Conservation (phyloP, 2,113 vertebrate genomes). For the Trochalopteron elliotii region DNA sequence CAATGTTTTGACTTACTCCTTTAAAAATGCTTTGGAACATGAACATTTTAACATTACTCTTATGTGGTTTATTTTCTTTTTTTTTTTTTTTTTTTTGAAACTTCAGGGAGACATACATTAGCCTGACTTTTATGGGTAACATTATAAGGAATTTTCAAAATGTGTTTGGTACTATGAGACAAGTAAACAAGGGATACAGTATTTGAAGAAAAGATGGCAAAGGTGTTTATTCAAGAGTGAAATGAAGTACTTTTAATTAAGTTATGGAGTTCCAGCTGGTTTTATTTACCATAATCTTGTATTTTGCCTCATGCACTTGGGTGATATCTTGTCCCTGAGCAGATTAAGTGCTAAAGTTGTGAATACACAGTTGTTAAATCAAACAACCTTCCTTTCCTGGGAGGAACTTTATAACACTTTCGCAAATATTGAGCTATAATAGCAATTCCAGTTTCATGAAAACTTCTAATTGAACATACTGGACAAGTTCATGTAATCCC, state of each 20-base stretch:
- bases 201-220: neutral
- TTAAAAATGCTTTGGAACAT: neutral
- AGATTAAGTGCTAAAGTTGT: neutral
- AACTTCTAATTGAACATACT: neutral
- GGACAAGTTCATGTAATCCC: neutral
- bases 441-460: neutral
- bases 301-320: neutral
- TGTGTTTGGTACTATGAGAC: neutral
- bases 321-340: neutral
- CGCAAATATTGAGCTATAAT: neutral
- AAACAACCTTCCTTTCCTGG: neutral
- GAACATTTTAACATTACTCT: neutral
- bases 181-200: neutral
- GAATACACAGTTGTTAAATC: neutral
- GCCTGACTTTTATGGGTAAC: neutral
- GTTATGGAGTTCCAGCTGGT: neutral
- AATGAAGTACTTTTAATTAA: neutral
- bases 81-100: neutral
- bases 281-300: neutral
- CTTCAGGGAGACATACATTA: neutral
- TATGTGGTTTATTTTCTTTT: neutral
- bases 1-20: conserved; percentile 36
- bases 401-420: neutral
- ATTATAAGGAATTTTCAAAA: neutral
- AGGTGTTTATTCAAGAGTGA: neutral